phyloP scores from a whole-genome alignment of 1,140 invertebrate species.

The Sinella curviseta region DNA sequence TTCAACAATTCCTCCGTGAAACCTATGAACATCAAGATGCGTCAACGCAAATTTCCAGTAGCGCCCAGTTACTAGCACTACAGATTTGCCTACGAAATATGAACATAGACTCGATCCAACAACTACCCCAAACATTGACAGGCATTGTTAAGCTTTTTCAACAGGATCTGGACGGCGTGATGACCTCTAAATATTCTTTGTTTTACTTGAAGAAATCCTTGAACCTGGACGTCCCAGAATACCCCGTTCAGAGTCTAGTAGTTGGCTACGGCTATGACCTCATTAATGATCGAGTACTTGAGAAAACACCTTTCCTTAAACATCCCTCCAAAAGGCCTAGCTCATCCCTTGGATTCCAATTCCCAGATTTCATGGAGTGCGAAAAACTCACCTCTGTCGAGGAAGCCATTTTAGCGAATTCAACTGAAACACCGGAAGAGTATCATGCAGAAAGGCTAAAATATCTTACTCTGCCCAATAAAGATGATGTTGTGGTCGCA shows the following conservation, averaged over 20 bases:
- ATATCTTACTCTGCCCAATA: not conserved
- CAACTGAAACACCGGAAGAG: not conserved
- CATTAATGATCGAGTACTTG: not conserved
- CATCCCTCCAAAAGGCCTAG: not conserved
- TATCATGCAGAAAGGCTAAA: not conserved
- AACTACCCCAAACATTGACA: not conserved
- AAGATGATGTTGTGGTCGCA: not conserved
- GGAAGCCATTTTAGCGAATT: not conserved
- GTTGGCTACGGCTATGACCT: not conserved
- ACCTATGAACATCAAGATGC: slow-evolving; percentile 1
- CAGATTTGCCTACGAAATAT: not conserved
- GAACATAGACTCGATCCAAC: not conserved
- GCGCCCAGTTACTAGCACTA: not conserved
- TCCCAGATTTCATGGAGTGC: slow-evolving; percentile 5
- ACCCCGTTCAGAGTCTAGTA: not conserved
- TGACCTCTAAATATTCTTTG: slow-evolving; percentile 7
- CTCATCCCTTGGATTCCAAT: not conserved
- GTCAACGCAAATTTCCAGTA: not conserved
- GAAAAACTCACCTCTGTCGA: not conserved
- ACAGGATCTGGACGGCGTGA: not conserved
- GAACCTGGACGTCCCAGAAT: not conserved
- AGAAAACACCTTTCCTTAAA: not conserved
- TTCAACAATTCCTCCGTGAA: not conserved
- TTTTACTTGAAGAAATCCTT: not conserved
- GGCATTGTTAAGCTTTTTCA: not conserved